These are phyloP conservation scores for Hyphantria cunea DNA, from an alignment of 1,140 invertebrate species.

Conservation along the genomic window DNA sequence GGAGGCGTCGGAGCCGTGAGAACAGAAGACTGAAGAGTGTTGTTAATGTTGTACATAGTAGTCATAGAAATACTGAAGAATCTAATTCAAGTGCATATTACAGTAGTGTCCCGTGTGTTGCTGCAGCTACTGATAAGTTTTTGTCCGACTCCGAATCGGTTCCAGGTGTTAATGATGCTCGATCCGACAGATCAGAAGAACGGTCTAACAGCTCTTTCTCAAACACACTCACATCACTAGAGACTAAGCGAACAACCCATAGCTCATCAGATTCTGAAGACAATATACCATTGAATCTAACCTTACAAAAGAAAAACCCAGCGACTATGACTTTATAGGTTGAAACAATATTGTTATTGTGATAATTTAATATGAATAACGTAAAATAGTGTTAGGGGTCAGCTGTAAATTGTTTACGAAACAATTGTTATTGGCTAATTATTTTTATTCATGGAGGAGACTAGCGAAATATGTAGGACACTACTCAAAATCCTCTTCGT, in stretches of 20 bases:
- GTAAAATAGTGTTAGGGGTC: constrained; percentile 8
- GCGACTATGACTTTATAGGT: background rate
- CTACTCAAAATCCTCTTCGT: no score
- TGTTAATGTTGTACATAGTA: constrained; percentile 55
- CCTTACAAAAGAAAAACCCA: constrained; percentile 39
- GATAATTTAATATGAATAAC: constrained; percentile 14
- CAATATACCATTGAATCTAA: constrained; percentile 58
- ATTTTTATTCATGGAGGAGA: no score
- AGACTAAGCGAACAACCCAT: background rate
- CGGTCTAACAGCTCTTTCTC: background rate
- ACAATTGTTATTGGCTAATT: no score
- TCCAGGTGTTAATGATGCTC: background rate
- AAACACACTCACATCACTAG: background rate
- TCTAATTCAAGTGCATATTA: constrained; percentile 33
- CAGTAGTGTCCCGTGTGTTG: constrained; percentile 18
- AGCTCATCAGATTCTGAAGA: constrained; percentile 53
- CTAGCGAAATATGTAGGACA: no score
- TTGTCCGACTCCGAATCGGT: background rate
- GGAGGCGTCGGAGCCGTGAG: constrained; percentile 41
- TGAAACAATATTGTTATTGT: constrained; percentile 11
- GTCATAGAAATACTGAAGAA: constrained; percentile 42
- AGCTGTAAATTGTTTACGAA: no score
- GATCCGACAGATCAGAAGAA: background rate
- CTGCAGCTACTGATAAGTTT: background rate
- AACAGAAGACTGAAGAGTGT: constrained; percentile 71